Evolutionary conservation across 2,797 vertebrate species (phyloP).

Genomic region (Crenuchus spilurus): DNA sequence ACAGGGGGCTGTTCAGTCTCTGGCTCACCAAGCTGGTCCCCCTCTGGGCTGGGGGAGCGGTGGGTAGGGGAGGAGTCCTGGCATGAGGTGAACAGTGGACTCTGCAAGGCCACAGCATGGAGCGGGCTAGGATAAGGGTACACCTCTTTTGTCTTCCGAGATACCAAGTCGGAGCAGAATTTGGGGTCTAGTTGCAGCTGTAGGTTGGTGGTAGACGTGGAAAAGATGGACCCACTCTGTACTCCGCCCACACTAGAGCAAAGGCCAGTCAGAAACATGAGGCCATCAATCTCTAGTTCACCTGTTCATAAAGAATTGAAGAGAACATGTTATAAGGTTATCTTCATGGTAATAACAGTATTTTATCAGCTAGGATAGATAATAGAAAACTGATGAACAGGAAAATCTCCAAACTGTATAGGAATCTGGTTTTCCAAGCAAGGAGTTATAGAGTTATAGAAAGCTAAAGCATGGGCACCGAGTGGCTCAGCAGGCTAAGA

Average conservation of each 20-base stretch:
- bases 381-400: not conserved
- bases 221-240: slow-evolving; percentile 63
- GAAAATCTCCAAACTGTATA: not conserved
- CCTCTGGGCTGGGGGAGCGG: slow-evolving; percentile 63
- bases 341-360: not conserved
- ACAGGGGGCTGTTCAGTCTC: slow-evolving; percentile 34
- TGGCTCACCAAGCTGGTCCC: slow-evolving; percentile 60
- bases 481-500: too few species aligned
- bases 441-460: too few species aligned
- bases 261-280: slow-evolving; percentile 75
- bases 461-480: too few species aligned
- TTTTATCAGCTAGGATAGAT: not conserved
- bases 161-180: slow-evolving; percentile 82
- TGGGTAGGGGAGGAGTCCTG: slow-evolving; percentile 66
- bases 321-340: slow-evolving; percentile 4
- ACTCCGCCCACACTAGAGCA: slow-evolving; percentile 71
- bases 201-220: slow-evolving; percentile 59
- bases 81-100: slow-evolving; percentile 80
- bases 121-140: slow-evolving; percentile 85
- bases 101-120: slow-evolving; percentile 85
- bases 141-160: slow-evolving; percentile 81
- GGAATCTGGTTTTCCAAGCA: too few species aligned
- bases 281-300: slow-evolving; percentile 72
- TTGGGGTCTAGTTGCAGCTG: slow-evolving; percentile 75
- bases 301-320: slow-evolving; percentile 54